Conservation (phyloP, 2,113 vertebrate species). For the Vidua macroura region DNA sequence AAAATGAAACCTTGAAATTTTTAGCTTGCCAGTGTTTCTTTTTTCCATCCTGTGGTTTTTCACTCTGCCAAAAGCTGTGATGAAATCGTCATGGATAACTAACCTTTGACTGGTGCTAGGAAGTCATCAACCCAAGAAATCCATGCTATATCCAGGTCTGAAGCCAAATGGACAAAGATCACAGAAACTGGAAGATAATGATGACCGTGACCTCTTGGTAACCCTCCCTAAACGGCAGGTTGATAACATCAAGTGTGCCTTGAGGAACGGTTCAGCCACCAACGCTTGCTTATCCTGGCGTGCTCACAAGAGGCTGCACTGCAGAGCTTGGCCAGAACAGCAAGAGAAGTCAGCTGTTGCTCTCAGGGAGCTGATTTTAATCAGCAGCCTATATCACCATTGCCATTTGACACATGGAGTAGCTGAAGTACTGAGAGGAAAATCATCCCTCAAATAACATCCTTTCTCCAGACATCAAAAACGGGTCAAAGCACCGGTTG, state of each 20-base stretch:
- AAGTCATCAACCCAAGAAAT: conserved; percentile 42
- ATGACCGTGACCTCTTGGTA: conserved; percentile 25
- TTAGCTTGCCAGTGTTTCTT: neutral
- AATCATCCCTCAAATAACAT: neutral
- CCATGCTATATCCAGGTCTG: neutral
- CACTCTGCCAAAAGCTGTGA: neutral
- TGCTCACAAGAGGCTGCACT: neutral
- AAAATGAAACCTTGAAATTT: neutral
- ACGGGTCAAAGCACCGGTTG: neutral
- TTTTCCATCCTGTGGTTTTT: neutral
- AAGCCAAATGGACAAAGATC: conserved; percentile 51
- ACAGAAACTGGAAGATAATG: conserved; percentile 25
- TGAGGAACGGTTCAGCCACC: neutral
- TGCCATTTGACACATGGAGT: neutral
- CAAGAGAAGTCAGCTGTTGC: neutral
- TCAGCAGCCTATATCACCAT: neutral
- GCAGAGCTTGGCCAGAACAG: neutral
- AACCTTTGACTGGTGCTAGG: neutral
- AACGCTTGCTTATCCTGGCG: neutral
- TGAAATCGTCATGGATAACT: neutral
- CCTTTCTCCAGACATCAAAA: neutral
- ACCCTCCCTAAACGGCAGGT: neutral
- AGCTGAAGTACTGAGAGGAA: neutral
- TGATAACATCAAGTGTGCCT: conserved; percentile 32
- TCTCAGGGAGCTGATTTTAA: neutral